These are phyloP conservation scores for Matsumyia berberina DNA, from an alignment of 2,888 invertebrate species.

Conservation along the genomic window DNA sequence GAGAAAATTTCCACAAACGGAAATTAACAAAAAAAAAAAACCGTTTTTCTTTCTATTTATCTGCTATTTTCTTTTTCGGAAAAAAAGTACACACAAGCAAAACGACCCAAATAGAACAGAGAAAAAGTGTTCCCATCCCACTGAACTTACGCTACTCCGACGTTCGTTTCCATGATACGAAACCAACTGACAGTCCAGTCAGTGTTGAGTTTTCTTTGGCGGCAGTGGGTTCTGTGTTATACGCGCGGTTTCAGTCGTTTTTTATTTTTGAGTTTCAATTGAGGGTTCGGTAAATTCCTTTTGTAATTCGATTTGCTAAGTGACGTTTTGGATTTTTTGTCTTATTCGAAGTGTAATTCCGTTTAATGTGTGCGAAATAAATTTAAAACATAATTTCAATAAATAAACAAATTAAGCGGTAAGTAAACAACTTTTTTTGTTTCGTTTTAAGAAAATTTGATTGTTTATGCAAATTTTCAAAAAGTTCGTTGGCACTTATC, in stretches of 20 bases:
- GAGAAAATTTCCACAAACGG: conserved; percentile 8
- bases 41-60: conserved; percentile 17
- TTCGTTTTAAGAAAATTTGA: conserved; percentile 18
- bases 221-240: conserved; percentile 21
- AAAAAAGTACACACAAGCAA: conserved; percentile 26
- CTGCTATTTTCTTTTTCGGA: conserved; percentile 36
- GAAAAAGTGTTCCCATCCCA: conserved; percentile 71
- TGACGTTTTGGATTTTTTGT: conserved; percentile 10
- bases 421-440: conserved; percentile 32
- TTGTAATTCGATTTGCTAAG: background rate
- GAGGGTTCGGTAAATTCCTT: background rate
- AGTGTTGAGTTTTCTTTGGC: conserved; percentile 68
- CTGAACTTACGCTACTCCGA: conserved; percentile 10
- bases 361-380: conserved; percentile 1
- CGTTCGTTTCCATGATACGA: conserved; percentile 41
- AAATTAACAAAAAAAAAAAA: background rate
- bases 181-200: conserved; percentile 14
- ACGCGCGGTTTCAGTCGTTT: background rate
- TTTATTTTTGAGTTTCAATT: conserved; percentile 10
- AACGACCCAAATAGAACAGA: conserved; percentile 40
- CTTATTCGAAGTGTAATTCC: background rate
- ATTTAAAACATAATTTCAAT: background rate
- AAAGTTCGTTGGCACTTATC: conserved; percentile 56
- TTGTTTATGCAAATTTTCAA: conserved; percentile 45
- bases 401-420: conserved; percentile 43